Evolutionary conservation across 2,113 vertebrate genomes (phyloP), one percentile per base, ranked within the genome.

Genomic region (Sceloporus tristichus): DNA sequence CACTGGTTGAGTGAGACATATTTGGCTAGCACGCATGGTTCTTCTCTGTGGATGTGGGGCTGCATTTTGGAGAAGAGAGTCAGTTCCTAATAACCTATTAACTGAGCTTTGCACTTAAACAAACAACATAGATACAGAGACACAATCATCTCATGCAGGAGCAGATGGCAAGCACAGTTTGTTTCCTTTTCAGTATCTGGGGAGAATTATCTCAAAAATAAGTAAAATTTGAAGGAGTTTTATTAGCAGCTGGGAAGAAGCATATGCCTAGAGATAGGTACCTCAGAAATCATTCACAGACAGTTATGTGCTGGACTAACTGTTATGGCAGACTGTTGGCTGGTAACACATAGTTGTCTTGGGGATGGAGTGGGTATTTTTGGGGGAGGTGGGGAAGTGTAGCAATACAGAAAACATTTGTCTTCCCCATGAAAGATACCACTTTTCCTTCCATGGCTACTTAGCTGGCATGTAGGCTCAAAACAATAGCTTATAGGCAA

Each of bases 241-340:
- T 83, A 48, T 62, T 85, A 71, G 34, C 73, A 77, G 70, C 16
- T n/a, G 9, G 25, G 54, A 90, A 65, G 11, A 78, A 82, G 2
- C 54, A 25, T 83, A 48, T 74, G 2, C 9, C 85, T 59, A n/a
- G 83, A 40, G 23, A 82, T 79, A 82, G 0, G 65, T 73, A 83
- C 23, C 76, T 40, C 19, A 87, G 54, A 89, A 89, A 71, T 79
- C 5, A 74, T 84, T 85, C 85, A 14, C 79, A 77, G 38, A 65
- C 62, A 82, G 85, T 65, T 27, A 16, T 21, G 4, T 6, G 8
- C 34, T 85, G n/a, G 85, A 54, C 84, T 79, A 88, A 89, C 70
- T 14, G 11, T 84, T 8, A 66, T 19, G 0, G 0, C 8, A 23
- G 78, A 9, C 75, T 9, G 0, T 68, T 93, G 85, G 27, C 25